A percentile compares a stretch with the other conserved stretches of the same genome.
phyloP scores from a whole-genome alignment of 2,888 invertebrate species.

The Drosophila planitibia region DNA sequence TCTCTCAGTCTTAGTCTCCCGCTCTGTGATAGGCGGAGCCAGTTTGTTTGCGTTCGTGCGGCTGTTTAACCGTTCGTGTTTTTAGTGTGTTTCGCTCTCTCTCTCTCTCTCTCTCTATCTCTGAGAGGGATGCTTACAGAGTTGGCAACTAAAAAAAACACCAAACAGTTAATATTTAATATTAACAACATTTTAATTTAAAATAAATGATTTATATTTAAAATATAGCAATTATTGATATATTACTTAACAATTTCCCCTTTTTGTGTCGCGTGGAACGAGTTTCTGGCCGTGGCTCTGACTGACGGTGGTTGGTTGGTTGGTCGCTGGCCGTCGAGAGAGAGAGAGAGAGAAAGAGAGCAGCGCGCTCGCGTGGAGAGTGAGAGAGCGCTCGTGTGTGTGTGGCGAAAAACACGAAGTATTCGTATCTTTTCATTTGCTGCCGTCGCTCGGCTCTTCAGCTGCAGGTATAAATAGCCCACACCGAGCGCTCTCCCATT shows the following conservation, averaged over 20 bases:
- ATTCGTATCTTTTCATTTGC: constrained; percentile 39
- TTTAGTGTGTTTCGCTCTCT: not conserved
- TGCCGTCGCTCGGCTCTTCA: constrained; percentile 38
- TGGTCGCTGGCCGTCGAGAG: constrained; percentile 2
- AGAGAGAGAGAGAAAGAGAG: constrained; percentile 6
- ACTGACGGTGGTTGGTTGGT: constrained; percentile 49
- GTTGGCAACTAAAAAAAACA: not conserved
- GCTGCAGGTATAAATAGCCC: constrained; percentile 78
- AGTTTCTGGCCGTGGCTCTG: constrained; percentile 43
- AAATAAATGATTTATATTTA: not conserved
- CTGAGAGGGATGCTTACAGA: constrained; percentile 27
- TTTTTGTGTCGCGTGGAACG: constrained; percentile 31
- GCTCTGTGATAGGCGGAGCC: constrained; percentile 61
- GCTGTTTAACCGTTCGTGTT: constrained; percentile 20
- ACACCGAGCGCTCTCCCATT: constrained; percentile 73
- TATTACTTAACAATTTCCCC: constrained; percentile 24
- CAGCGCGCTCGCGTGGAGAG: constrained; percentile 29
- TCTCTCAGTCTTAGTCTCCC: constrained; percentile 32
- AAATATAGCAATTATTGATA: not conserved
- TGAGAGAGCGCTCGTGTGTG: constrained; percentile 32
- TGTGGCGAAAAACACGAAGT: constrained; percentile 30
- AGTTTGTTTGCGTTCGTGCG: constrained; percentile 40
- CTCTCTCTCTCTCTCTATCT: not conserved
- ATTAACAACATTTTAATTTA: not conserved
- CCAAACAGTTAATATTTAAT: not conserved